Percentiles rank a stretch among this genome's conserved stretches.
Conservation (phyloP, 2,113 vertebrate species). For the Ellobius talpinus region DNA sequence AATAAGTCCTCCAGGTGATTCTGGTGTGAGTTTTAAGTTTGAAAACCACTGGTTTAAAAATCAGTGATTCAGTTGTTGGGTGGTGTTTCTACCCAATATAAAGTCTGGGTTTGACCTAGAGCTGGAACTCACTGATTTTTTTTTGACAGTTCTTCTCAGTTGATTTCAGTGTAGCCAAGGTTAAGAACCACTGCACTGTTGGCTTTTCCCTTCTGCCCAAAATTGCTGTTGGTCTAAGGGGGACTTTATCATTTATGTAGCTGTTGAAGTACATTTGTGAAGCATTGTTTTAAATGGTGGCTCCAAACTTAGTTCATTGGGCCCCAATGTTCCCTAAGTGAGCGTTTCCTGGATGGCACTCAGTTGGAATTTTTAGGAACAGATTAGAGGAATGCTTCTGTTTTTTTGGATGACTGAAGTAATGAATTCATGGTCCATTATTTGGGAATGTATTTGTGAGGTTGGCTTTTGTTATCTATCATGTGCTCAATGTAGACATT, state of each 20-base stretch:
- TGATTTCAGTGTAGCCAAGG: background rate
- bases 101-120: background rate
- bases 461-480: background rate
- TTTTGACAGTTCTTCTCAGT: background rate
- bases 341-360: background rate
- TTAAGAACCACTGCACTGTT: background rate
- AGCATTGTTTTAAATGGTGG: constrained; percentile 2
- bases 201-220: background rate
- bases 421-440: background rate
- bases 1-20: background rate
- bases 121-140: background rate
- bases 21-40: background rate
- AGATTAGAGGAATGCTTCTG: background rate
- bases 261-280: background rate
- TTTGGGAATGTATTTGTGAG: constrained; percentile 6
- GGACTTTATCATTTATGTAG: background rate
- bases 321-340: background rate
- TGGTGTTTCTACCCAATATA: background rate
- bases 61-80: background rate
- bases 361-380: background rate
- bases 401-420: constrained; percentile 8
- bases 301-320: background rate
- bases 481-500: background rate
- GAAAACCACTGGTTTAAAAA: background rate
- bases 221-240: background rate